phyloP scores from a whole-genome alignment of 2,888 invertebrate genomes.

The Loripinus fragilis region DNA sequence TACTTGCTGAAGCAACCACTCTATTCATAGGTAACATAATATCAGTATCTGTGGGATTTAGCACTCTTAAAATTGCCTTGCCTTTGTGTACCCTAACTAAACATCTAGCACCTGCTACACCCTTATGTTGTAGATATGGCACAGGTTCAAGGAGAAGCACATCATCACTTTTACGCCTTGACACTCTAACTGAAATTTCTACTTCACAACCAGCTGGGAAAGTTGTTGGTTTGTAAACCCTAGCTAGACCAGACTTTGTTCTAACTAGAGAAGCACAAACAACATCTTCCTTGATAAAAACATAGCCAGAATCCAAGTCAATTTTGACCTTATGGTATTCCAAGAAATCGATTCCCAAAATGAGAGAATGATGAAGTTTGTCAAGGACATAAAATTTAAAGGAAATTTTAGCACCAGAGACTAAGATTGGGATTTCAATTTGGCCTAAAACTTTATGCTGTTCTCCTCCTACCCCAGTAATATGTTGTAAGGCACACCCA shows the following conservation, averaged over 20 bases:
- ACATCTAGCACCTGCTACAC: not conserved
- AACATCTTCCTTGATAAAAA: conserved; percentile 17
- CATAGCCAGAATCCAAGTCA: conserved; percentile 22
- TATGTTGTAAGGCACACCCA: not conserved
- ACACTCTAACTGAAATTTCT: not conserved
- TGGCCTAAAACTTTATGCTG: conserved; percentile 19
- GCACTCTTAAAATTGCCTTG: not conserved
- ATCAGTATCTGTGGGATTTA: not conserved
- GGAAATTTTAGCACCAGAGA: conserved; percentile 9
- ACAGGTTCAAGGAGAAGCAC: not conserved
- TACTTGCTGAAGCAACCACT: not conserved
- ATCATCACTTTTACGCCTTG: not conserved
- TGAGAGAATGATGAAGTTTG: conserved; percentile 38
- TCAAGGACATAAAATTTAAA: conserved; percentile 28
- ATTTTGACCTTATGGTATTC: conserved; percentile 35
- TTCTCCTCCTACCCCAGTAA: conserved; percentile 34
- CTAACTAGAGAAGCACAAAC: conserved; percentile 10
- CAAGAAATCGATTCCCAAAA: conserved; percentile 55
- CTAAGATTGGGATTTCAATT: not conserved
- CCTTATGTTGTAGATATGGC: not conserved
- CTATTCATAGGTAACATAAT: not conserved
- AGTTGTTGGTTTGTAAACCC: not conserved
- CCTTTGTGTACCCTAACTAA: not conserved
- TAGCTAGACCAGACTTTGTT: conserved; percentile 26
- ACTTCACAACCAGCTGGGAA: not conserved